A percentile compares a stretch with the other conserved stretches of the same genome.
Conservation (phyloP, 2,797 vertebrate genomes). For the Clarias fuscus region DNA sequence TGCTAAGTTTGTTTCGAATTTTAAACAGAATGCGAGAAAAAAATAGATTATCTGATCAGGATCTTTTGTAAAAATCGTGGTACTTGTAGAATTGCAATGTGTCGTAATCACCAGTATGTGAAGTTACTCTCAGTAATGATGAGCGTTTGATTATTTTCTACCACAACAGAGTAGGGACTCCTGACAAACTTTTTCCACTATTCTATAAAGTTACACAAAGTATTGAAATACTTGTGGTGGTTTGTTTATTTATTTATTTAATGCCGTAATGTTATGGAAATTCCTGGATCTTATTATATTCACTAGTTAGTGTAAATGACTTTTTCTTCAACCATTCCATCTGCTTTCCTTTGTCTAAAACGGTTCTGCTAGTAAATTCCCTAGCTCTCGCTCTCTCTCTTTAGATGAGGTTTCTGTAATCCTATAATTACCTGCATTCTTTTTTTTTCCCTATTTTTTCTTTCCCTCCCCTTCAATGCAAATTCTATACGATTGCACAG, state of each 20-base stretch:
- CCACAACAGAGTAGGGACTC: neutral
- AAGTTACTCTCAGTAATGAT: neutral
- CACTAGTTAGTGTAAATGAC: neutral
- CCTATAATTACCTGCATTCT: neutral
- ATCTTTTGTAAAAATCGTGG: no score
- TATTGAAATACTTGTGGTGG: neutral
- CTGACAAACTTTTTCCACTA: neutral
- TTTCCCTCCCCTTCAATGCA: no score
- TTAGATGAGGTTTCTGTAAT: neutral
- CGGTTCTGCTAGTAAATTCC: conserved; percentile 4
- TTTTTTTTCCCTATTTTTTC: neutral
- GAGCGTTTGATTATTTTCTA: neutral
- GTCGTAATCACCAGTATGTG: neutral
- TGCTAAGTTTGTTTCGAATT: no score
- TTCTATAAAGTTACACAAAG: neutral
- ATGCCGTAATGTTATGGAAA: neutral
- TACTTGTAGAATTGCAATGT: neutral
- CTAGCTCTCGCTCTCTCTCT: neutral
- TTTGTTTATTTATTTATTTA: neutral
- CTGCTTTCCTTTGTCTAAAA: neutral
- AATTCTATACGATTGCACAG: neutral
- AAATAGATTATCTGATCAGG: no score
- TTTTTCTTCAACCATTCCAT: neutral
- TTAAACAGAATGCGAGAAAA: no score
- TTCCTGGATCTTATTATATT: conserved; percentile 4